These are phyloP conservation scores for Daubentonia madagascariensis DNA, from an alignment of 2,113 vertebrate species.

Conservation along the genomic window DNA sequence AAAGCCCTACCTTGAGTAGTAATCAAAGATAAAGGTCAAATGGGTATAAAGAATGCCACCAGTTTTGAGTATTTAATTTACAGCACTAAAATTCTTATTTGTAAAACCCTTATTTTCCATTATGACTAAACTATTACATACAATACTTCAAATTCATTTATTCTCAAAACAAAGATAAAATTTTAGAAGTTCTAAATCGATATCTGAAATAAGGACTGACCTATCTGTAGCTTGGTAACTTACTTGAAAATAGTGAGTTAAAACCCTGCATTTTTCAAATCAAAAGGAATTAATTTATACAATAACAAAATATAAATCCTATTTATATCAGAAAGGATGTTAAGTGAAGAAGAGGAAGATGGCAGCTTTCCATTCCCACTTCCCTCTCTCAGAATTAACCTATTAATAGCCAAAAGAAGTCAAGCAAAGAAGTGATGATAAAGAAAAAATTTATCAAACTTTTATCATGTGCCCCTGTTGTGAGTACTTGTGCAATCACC, in stretches of 20 bases:
- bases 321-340: not conserved
- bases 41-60: not conserved
- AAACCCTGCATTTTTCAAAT: not conserved
- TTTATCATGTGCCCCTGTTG: not conserved
- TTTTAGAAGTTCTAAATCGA: not conserved
- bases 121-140: not conserved
- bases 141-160: not conserved
- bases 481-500: not conserved
- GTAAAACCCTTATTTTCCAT: not conserved
- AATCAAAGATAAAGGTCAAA: not conserved
- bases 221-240: not conserved
- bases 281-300: not conserved
- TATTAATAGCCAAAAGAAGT: not conserved
- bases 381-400: not conserved
- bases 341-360: not conserved
- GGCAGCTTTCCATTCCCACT: not conserved
- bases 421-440: not conserved
- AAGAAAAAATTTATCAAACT: not conserved
- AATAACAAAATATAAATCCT: slow-evolving; percentile 1
- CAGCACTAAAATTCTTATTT: not conserved
- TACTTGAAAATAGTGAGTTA: not conserved
- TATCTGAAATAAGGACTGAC: not conserved
- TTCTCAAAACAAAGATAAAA: not conserved
- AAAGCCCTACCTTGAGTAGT: not conserved
- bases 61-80: not conserved